Evolutionary conservation across 1,140 invertebrate species (phyloP), one percentile per base, ranked within the genome.

Genomic region (Metaphire vulgaris): DNA sequence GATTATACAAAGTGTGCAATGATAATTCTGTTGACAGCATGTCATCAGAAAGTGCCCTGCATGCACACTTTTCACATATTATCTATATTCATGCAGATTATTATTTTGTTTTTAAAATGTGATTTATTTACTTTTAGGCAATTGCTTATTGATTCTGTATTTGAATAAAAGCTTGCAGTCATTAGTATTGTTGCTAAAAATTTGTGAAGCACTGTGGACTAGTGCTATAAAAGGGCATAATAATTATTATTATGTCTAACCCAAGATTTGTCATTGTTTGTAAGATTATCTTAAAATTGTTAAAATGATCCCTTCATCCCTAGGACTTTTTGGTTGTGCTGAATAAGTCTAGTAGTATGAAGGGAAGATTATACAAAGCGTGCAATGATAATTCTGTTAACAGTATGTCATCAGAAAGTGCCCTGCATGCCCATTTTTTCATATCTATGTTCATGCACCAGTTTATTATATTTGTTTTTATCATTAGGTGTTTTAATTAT

Each of bases 1-100:
- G 21, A 33, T 32, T 15, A 30, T 32, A 72, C 70, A 31, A 32
- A 15, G 70, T 31, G 6, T 56, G 41, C 41, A 56, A n/a, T 21
- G 41, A 56, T 56, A 56, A 56, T 12, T 21, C 41, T 56, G 41
- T 56, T 56, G 41, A 56, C 41, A n/a, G n/a, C n/a, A n/a, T n/a
- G 69, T 30, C 73, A 34, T 26, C n/a, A 6, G 16, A 14, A 1
- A 16, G 30, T 28, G 28, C 16, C 32, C 26, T n/a, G 72, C n/a
- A n/a, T 74, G n/a, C 71, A 73, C 26, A 41, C 29, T 33, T 66
- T 69, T 68, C n/a, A n/a, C n/a, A n/a, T 28, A 33, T 33, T 67
- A 32, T 29, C 64, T 73, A 28, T 2, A 15, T 32, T 70, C 26
- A 56, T 77, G 30, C 68, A 41, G 65, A 2, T 30, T 30, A 64